Base-by-base conservation (phyloP, 2,888 invertebrate genomes). In the Hirtodrosophila trivittata region DNA sequence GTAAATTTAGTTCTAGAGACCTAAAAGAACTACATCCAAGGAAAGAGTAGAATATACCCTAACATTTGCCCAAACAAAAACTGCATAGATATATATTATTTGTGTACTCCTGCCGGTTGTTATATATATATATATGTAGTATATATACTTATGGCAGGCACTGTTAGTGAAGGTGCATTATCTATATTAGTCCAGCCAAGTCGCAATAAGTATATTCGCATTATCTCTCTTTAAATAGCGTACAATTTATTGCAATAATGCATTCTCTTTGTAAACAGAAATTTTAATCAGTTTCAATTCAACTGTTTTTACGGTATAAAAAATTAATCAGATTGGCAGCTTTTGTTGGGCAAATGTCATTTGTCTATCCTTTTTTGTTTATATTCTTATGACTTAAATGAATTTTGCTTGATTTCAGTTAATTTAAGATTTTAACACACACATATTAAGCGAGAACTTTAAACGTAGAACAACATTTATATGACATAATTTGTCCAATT, bases 391-490 rank as follows among this genome's bases (percentile, higher is more conserved):
- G 13, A 45, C 26, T 74, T 38, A 57, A 56, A 67, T 18, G 45
- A 58, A 41, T 66, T 55, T 50, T 62, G n/a, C n/a, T n/a, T n/a
- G n/a, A n/a, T n/a, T n/a, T n/a, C 10, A 37, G 54, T 41, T 54
- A 42, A 49, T 66, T 70, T 33, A 63, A 43, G 43, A 78, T 50
- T 64, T 56, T 52, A 35, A 70, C 78, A 77, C 60, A 77, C 80
- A 75, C 52, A 64, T 58, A 64, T 46, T 51, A 62, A 66, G 72
- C 65, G 43, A 57, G 51, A 62, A 68, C 54, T 70, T 25, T 28
- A 70, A 75, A 46, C 45, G 16, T 56, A 72, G 39, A 76, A 71
- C 58, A 77, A 67, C 45, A 45, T 71, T 74, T 45, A 66, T 42
- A 54, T 67, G 66, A 52, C 51, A 58, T 38, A 35, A 9, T 7